These are phyloP conservation scores for Rhinolophus ferrumequinum DNA, from an alignment of 2,113 vertebrate species.

Conservation along the genomic window DNA sequence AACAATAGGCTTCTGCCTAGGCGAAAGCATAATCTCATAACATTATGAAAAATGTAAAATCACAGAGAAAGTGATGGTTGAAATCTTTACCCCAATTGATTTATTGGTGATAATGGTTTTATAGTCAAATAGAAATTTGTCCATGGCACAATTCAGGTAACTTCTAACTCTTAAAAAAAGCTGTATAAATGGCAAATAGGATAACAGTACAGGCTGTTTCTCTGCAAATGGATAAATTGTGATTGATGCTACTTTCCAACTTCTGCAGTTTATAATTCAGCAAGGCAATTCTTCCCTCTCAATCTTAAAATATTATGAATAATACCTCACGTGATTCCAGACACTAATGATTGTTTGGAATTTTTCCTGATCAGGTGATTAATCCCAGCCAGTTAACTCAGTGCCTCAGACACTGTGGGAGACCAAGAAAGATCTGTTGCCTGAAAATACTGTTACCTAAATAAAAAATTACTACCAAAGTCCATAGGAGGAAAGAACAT, in stretches of 20 bases:
- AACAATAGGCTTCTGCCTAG: constrained; percentile 46
- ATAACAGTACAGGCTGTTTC: neutral
- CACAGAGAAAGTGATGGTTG: neutral
- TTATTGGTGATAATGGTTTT: neutral
- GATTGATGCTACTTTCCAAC: neutral
- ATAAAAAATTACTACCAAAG: constrained; percentile 52
- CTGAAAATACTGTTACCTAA: constrained; percentile 61
- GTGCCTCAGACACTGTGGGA: neutral
- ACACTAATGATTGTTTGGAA: constrained; percentile 17
- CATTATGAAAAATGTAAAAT: constrained; percentile 53
- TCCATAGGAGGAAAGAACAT: constrained; percentile 50
- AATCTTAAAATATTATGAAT: neutral
- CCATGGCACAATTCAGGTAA: neutral
- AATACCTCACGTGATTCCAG: neutral
- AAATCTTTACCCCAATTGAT: neutral
- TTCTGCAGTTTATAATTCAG: neutral
- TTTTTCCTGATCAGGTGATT: constrained; percentile 26
- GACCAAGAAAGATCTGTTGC: neutral
- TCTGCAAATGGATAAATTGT: neutral
- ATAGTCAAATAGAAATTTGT: neutral
- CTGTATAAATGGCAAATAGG: neutral
- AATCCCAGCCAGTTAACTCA: neutral
- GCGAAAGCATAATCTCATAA: constrained; percentile 41
- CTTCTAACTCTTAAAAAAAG: constrained; percentile 63
- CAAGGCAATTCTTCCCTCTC: neutral